Percentiles rank a stretch among this genome's conserved stretches.
Evolutionary conservation across 2,113 vertebrate species (phyloP).

Genomic region (Erpornis zantholeuca): DNA sequence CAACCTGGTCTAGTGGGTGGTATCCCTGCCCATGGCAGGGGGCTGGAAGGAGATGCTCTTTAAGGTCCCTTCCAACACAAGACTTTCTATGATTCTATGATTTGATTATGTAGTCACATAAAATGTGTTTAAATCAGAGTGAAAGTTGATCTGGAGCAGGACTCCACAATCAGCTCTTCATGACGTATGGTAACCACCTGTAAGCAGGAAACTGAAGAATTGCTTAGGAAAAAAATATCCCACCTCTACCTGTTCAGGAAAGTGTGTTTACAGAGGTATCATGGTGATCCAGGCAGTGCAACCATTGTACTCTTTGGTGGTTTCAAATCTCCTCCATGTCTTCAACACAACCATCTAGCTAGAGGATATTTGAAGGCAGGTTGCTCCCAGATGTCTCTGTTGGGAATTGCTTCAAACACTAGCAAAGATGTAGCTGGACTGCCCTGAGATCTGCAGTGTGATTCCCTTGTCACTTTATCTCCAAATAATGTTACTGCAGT

Average conservation of each 20-base stretch:
- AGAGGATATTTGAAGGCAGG: background rate
- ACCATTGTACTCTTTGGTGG: background rate
- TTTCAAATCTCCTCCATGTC: background rate
- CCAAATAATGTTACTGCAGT: background rate
- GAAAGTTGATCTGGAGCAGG: background rate
- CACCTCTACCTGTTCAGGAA: background rate
- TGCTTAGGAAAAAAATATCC: background rate
- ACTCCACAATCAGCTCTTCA: background rate
- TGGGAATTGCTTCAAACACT: background rate
- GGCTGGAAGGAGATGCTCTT: background rate
- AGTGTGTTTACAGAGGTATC: background rate
- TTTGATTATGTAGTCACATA: background rate
- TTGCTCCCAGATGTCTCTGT: background rate
- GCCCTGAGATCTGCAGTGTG: background rate
- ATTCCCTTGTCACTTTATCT: background rate
- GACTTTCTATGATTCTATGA: background rate
- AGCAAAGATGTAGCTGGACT: background rate
- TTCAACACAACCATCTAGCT: background rate
- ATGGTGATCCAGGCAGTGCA: background rate
- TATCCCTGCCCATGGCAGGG: background rate
- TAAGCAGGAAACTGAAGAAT: background rate
- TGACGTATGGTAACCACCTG: fast-evolving
- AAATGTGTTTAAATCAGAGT: background rate
- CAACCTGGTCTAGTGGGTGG: background rate
- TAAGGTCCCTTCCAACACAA: background rate